Conservation (phyloP, 2,113 vertebrate genomes). For the Oncorhynchus clarkii region DNA sequence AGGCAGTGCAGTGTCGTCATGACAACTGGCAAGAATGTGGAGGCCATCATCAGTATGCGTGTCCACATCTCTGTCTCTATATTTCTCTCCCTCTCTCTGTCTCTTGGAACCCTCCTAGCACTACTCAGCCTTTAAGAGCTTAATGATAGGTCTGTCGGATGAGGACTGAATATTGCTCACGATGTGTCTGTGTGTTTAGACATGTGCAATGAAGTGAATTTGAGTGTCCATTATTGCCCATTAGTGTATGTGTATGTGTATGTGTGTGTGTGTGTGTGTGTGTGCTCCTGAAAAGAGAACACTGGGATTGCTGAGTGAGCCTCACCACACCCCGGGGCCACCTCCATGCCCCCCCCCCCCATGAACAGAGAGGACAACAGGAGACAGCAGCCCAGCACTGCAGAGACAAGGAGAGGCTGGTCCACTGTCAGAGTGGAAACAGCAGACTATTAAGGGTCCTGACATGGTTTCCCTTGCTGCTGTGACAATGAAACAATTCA, state of each 20-base stretch:
- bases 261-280: too few relatives aligned
- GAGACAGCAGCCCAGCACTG: too few relatives aligned
- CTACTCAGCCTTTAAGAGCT: neutral
- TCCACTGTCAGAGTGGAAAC: too few relatives aligned
- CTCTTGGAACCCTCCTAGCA: neutral
- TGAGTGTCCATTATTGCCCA: constrained; percentile 1
- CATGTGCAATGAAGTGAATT: neutral
- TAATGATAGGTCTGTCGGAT: neutral
- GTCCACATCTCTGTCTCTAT: constrained; percentile 31
- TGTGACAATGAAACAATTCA: too few relatives aligned
- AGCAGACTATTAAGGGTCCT: too few relatives aligned
- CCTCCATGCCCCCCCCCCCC: too few relatives aligned
- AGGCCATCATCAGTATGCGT: constrained; percentile 46
- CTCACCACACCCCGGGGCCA: too few relatives aligned
- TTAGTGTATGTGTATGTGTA: neutral
- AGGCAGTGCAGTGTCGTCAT: constrained; percentile 50
- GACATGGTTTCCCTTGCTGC: too few relatives aligned
- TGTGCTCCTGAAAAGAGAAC: too few relatives aligned
- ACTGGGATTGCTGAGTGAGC: too few relatives aligned
- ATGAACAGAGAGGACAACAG: too few relatives aligned
- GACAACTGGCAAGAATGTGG: constrained; percentile 49
- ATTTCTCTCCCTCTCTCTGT: neutral
- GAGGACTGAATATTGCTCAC: neutral
- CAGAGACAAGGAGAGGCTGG: too few relatives aligned
- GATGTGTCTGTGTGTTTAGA: neutral